Percentiles rank a stretch among this genome's conserved stretches.
phyloP scores from a whole-genome alignment of 2,888 invertebrate genomes.

The Tuberolachnus salignus region DNA sequence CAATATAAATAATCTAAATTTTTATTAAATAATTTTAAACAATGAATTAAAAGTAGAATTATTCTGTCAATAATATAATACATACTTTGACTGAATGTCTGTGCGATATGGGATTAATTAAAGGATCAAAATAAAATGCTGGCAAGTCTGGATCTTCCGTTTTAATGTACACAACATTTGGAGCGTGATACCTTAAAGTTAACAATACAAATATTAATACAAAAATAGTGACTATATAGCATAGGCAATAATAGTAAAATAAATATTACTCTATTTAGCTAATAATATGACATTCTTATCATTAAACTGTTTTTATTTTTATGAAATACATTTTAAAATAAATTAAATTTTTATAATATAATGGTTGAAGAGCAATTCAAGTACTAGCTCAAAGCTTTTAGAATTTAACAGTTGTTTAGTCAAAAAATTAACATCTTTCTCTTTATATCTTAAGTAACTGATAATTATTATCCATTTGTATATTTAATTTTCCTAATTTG shows the following conservation, averaged over 20 bases:
- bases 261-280: background rate
- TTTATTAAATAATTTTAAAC: too few species aligned
- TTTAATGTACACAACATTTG: conserved; percentile 99
- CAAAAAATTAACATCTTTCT: too few species aligned
- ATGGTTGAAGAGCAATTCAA: too few species aligned
- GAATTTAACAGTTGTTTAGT: too few species aligned
- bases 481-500: too few species aligned
- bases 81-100: conserved; percentile 79
- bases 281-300: background rate
- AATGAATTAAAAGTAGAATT: too few species aligned
- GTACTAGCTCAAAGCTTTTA: too few species aligned
- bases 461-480: too few species aligned
- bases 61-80: conserved; percentile 22
- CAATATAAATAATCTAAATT: too few species aligned
- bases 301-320: too few species aligned
- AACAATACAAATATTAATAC: conserved; percentile 37
- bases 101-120: conserved; percentile 99
- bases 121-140: conserved; percentile 98
- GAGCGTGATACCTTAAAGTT: conserved; percentile 90
- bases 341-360: too few species aligned
- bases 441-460: too few species aligned
- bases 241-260: background rate
- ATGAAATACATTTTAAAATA: background rate
- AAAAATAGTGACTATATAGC: background rate
- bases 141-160: conserved; percentile 99